These are phyloP conservation scores for Whitmania pigra DNA, from an alignment of 1,140 invertebrate species.

Conservation along the genomic window DNA sequence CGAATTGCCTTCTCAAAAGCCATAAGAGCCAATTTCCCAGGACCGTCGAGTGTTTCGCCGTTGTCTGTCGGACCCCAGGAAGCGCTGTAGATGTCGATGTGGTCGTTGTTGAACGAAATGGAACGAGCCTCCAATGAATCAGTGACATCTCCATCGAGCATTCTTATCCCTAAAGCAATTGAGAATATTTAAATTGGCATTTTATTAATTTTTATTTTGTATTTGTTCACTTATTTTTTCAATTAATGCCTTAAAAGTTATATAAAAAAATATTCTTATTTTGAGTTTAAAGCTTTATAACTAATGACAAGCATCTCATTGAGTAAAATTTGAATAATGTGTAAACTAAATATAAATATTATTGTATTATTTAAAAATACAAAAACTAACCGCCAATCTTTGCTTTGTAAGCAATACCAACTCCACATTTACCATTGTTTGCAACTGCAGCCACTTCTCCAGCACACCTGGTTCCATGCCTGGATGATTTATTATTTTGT, in stretches of 20 bases:
- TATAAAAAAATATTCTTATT: not conserved
- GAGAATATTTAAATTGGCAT: not conserved
- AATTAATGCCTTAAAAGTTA: too few species aligned
- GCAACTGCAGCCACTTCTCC: slow-evolving; percentile 95
- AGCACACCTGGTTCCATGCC: slow-evolving; percentile 93
- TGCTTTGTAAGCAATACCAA: slow-evolving; percentile 89
- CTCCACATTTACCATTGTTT: slow-evolving; percentile 86
- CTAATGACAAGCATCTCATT: not conserved
- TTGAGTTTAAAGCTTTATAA: not conserved
- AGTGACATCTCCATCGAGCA: slow-evolving; percentile 95
- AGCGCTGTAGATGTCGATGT: slow-evolving; percentile 95
- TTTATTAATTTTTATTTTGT: not conserved
- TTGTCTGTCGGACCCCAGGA: slow-evolving; percentile 80
- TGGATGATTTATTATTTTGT: slow-evolving; percentile 16
- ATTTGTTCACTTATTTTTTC: too few species aligned
- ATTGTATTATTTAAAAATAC: not conserved
- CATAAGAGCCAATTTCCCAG: slow-evolving; percentile 60
- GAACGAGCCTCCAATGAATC: slow-evolving; percentile 94
- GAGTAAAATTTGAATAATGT: not conserved
- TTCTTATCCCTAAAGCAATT: slow-evolving; percentile 73
- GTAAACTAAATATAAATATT: not conserved
- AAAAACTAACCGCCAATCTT: slow-evolving; percentile 48
- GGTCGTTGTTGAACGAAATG: slow-evolving; percentile 78
- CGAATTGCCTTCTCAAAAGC: slow-evolving; percentile 54
- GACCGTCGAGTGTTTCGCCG: slow-evolving; percentile 72